Base-by-base conservation (phyloP, 2,113 vertebrate species). In the Mobula hypostoma region DNA sequence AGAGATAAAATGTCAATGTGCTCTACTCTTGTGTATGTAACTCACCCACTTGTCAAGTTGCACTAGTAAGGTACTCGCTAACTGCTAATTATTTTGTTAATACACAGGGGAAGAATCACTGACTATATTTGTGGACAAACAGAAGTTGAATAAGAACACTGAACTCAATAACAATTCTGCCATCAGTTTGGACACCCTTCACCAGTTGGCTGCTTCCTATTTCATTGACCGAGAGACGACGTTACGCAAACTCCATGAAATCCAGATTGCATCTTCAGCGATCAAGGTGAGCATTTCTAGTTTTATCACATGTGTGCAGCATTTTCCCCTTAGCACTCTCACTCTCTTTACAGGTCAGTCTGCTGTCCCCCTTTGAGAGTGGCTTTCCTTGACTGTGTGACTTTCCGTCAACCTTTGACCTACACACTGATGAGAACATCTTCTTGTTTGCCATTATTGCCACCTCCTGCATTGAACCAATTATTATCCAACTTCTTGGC, bases 101-200 rank as follows among this genome's bases (percentile, higher is more conserved):
- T 94, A 21, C 95, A 2, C 94, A 99, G 99, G 99, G 94, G 99
- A 99, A 95, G 99, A 99, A 95, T 99, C 98, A 40, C 95, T 99
- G 96, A 99, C 99, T 95, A 99, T 99, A 95, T 99, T 99, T 95
- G 97, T 99, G 98, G 98, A 99, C 97, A 99, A 99, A 95, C 97
- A 98, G 96, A 99, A 98, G 96, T 97, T 99, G 95, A 98, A 97
- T 95, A 98, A 97, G 95, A 98, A 98, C 95, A 95, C 97, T 0
- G 98, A 99, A 87, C 97, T 96, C 92, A 66, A 97, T 93, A 99
- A 98, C 97, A 97, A 97, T 96, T 98, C 98, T 0, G 97, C 97
- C 17, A 97, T 99, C 94, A 98, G 98, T 0, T 95, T 99, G 97
- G 99, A 99, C 96, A 97, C 98, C 88, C 96, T 99, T 94, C 99